Evolutionary conservation across 2,888 invertebrate genomes (phyloP).

Genomic region (Bembecia ichneumoniformis): DNA sequence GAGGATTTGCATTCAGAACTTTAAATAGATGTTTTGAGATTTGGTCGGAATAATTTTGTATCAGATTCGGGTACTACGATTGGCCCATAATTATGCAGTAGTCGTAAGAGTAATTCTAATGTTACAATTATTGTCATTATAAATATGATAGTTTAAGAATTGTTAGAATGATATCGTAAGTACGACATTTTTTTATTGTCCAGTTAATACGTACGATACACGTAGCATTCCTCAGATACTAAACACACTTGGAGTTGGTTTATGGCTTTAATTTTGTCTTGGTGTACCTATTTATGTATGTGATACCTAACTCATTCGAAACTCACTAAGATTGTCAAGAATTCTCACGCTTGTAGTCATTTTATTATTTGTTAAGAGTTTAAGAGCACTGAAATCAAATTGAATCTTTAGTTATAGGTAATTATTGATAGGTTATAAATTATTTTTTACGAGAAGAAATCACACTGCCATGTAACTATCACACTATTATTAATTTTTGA

Average conservation of each 20-base stretch:
- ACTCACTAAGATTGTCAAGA: no score
- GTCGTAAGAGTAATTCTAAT: conserved; percentile 20
- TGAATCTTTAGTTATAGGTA: no score
- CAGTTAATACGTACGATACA: not conserved
- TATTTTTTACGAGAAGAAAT: conserved; percentile 7
- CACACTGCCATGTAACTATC: conserved; percentile 29
- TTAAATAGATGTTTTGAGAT: no score
- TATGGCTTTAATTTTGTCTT: not conserved
- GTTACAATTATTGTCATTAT: conserved; percentile 7
- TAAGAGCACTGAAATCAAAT: no score
- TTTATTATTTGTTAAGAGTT: no score
- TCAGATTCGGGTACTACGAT: not conserved
- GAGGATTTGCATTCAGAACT: no score
- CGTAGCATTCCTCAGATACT: not conserved
- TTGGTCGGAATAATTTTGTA: no score
- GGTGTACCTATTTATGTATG: no score
- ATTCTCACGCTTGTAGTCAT: no score
- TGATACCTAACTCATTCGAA: no score
- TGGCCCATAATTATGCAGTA: conserved; percentile 1
- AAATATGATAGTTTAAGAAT: conserved; percentile 14
- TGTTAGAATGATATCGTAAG: conserved; percentile 14
- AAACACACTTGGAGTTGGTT: not conserved
- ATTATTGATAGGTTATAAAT: not conserved
- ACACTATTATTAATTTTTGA: not conserved
- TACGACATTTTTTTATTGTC: not conserved